phyloP scores from a whole-genome alignment of 2,113 vertebrate species.

The Galeopterus variegatus region DNA sequence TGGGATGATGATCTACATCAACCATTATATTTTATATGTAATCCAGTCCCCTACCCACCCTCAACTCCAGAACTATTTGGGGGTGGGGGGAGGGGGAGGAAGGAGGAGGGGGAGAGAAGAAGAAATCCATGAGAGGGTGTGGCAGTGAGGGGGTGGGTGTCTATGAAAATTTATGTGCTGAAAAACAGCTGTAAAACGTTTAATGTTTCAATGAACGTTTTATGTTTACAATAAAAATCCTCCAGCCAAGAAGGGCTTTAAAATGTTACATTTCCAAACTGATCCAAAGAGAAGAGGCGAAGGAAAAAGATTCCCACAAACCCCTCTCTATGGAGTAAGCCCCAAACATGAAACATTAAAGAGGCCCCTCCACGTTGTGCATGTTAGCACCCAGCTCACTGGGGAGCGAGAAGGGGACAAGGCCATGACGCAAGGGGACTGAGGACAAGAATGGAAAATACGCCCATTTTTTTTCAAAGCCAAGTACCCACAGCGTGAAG shows the following conservation, averaged over 20 bases:
- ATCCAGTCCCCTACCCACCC: background rate
- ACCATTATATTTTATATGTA: constrained; percentile 9
- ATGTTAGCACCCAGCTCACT: background rate
- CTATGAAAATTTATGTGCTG: constrained; percentile 90
- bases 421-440: background rate
- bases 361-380: background rate
- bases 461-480: background rate
- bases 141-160: constrained; percentile 64
- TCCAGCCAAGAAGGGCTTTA: constrained; percentile 88
- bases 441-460: constrained; percentile 12
- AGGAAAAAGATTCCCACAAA: constrained; percentile 45
- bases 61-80: constrained; percentile 22
- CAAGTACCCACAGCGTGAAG: background rate
- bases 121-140: constrained; percentile 77
- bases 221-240: constrained; percentile 91
- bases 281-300: constrained; percentile 81
- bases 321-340: background rate
- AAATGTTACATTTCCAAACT: constrained; percentile 86
- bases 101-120: background rate
- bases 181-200: constrained; percentile 90
- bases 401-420: background rate
- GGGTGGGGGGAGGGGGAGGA: constrained; percentile 10
- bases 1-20: background rate
- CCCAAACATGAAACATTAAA: constrained; percentile 21
- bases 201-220: constrained; percentile 92